Conservation (phyloP, 1,140 invertebrate genomes). For the Cyclargus thomasi region DNA sequence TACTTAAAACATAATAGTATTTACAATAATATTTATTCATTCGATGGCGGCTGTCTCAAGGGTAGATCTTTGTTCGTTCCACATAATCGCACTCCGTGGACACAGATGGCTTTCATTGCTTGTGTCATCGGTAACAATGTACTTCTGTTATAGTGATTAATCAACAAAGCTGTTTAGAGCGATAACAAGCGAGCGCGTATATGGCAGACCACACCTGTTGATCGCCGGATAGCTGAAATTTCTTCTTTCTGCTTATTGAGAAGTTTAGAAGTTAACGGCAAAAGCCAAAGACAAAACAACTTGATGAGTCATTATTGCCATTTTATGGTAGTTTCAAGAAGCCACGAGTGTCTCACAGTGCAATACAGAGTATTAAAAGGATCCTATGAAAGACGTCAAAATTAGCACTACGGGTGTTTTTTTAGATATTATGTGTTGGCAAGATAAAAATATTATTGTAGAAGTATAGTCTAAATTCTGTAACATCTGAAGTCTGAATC, state of each 20-base stretch:
- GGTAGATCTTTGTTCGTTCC: slow-evolving; percentile 57
- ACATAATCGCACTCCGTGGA: slow-evolving; percentile 58
- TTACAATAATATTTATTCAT: neutral
- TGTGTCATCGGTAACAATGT: slow-evolving; percentile 70
- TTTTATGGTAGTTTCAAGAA: neutral
- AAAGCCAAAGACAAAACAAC: neutral
- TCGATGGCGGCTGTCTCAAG: slow-evolving; percentile 45
- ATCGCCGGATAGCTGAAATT: slow-evolving; percentile 18
- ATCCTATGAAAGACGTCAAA: no score
- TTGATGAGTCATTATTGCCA: neutral
- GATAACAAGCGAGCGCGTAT: slow-evolving; percentile 56
- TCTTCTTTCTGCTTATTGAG: slow-evolving; percentile 14
- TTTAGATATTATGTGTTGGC: no score
- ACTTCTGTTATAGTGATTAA: slow-evolving; percentile 56
- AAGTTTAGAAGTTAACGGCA: neutral
- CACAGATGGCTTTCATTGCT: slow-evolving; percentile 68
- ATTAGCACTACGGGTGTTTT: no score
- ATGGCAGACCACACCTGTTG: slow-evolving; percentile 55
- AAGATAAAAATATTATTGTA: no score
- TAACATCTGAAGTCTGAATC: no score
- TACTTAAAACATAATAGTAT: slow-evolving; percentile 18
- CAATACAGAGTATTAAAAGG: no score
- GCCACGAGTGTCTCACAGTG: neutral
- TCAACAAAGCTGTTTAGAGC: slow-evolving; percentile 57
- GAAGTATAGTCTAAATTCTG: no score